A percentile compares a stretch with the other conserved stretches of the same genome.
Conservation (phyloP, 2,113 vertebrate genomes). For the Dicerorhinus sumatrensis region DNA sequence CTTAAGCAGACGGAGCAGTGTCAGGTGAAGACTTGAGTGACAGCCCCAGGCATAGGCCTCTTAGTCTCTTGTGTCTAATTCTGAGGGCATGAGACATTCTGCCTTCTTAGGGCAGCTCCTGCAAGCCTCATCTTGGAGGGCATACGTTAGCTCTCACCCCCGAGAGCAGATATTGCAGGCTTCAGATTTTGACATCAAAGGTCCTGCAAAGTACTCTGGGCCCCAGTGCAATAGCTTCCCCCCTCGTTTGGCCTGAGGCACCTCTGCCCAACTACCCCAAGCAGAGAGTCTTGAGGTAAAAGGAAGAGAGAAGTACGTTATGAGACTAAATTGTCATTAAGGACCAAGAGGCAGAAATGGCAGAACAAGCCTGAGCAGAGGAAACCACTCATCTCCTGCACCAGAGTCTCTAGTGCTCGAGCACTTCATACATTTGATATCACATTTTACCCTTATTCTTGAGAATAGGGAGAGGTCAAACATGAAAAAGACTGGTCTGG, state of each 20-base stretch:
- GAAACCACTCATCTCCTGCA: neutral
- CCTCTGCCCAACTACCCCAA: neutral
- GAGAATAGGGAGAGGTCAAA: neutral
- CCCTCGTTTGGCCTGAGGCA: neutral
- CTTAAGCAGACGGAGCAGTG: neutral
- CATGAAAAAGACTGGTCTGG: neutral
- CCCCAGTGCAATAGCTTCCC: neutral
- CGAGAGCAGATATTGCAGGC: neutral
- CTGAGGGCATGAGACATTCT: neutral
- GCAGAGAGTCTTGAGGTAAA: neutral
- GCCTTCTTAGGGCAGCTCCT: neutral
- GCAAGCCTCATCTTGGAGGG: neutral
- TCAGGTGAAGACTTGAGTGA: neutral
- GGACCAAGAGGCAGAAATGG: neutral
- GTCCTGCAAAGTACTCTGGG: neutral
- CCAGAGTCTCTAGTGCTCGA: neutral
- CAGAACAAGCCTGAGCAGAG: neutral
- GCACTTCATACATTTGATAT: neutral
- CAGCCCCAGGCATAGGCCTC: neutral
- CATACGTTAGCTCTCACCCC: neutral
- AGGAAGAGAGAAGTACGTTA: neutral
- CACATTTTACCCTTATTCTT: neutral
- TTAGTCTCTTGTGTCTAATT: neutral
- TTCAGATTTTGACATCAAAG: neutral
- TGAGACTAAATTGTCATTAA: neutral